These are phyloP conservation scores for Asarcornis scutulata DNA, from an alignment of 2,113 vertebrate genomes.

Conservation along the genomic window DNA sequence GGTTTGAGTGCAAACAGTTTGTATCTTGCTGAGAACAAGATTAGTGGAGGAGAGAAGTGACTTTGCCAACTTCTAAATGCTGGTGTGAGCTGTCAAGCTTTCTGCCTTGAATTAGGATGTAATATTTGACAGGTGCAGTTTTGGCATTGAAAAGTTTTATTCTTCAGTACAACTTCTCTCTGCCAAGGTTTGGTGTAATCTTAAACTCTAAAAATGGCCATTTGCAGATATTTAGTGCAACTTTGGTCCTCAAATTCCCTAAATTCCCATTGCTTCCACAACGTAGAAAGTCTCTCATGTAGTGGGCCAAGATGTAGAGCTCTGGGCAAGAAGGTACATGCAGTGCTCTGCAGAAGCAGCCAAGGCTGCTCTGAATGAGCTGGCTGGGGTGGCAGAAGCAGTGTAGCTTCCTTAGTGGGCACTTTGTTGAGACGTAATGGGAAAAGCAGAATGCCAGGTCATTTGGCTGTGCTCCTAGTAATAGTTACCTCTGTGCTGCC, in stretches of 20 bases:
- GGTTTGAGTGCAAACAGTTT: not conserved
- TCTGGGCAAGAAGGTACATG: accelerated
- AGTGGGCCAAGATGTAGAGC: not conserved
- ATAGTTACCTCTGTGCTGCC: accelerated
- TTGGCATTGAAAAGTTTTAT: not conserved
- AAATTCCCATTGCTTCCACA: not conserved
- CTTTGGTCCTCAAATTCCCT: not conserved
- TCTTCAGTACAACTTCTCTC: not conserved
- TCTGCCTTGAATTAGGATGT: not conserved
- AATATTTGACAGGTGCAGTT: not conserved
- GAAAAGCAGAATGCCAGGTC: not conserved
- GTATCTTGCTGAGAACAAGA: not conserved
- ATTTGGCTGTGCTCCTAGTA: not conserved
- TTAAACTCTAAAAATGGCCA: not conserved
- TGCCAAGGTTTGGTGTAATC: not conserved
- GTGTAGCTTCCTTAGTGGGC: not conserved
- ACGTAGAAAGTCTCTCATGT: not conserved
- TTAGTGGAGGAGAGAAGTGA: not conserved
- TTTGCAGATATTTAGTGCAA: not conserved
- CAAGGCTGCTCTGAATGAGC: not conserved
- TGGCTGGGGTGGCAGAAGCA: not conserved
- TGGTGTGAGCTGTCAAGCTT: not conserved
- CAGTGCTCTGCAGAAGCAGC: not conserved
- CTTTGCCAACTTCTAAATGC: not conserved
- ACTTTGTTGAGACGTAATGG: not conserved